These are phyloP conservation scores for Melinopterus prodromus DNA, from an alignment of 2,888 invertebrate genomes.

Conservation along the genomic window DNA sequence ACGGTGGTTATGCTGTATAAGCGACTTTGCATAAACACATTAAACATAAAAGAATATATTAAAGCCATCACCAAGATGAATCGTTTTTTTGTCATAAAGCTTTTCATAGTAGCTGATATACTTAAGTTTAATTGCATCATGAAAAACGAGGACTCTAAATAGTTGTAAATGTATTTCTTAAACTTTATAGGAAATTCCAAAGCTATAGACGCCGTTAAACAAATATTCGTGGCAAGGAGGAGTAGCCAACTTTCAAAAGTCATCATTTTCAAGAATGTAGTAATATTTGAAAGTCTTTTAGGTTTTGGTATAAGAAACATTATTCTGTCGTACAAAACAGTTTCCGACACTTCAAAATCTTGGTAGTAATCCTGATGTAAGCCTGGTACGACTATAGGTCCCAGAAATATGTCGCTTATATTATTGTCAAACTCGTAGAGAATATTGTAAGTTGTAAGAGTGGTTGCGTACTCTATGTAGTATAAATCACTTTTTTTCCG, in stretches of 20 bases:
- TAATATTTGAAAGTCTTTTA: not conserved
- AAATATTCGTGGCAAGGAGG: not conserved
- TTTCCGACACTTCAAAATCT: not conserved
- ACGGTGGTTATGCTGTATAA: constrained; percentile 1
- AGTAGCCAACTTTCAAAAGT: not conserved
- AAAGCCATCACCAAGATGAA: not conserved
- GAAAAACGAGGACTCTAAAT: no score
- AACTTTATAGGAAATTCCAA: not conserved
- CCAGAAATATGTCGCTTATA: not conserved
- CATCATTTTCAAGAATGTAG: not conserved
- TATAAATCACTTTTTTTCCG: not conserved
- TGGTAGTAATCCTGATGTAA: no score
- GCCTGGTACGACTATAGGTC: no score
- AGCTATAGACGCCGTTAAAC: not conserved
- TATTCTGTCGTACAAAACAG: not conserved
- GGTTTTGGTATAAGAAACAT: not conserved
- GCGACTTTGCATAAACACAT: constrained; percentile 8
- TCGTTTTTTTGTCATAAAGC: no score
- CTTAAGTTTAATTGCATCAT: no score
- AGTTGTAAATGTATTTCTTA: not conserved
- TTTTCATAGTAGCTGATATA: no score
- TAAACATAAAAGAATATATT: constrained; percentile 10
- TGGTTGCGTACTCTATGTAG: not conserved
- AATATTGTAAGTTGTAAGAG: not conserved
- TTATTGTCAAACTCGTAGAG: not conserved